Evolutionary conservation across 1,140 invertebrate species (phyloP).

Genomic region (Calosoma granatense): DNA sequence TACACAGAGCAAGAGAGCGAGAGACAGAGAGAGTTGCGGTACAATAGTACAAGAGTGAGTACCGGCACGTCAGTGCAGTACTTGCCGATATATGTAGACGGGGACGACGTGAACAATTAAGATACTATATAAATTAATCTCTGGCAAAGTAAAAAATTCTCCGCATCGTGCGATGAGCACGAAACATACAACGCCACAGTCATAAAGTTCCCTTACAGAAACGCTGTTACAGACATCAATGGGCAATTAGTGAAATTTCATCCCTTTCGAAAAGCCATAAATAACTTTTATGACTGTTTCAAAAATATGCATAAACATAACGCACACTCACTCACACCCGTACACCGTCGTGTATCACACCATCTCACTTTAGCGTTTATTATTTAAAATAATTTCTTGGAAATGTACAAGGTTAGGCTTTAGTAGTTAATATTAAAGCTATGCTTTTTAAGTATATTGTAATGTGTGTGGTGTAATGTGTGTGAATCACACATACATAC

Average conservation of each 20-base stretch:
- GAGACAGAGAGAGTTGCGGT: too few species aligned
- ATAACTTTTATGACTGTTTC: not conserved
- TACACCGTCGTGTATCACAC: not conserved
- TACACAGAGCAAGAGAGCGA: too few species aligned
- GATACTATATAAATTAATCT: not conserved
- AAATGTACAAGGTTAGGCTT: not conserved
- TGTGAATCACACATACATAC: not conserved
- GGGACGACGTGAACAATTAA: too few species aligned
- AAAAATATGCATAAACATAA: not conserved
- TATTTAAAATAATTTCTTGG: conserved; percentile 9
- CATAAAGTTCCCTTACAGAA: not conserved
- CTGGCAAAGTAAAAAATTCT: not conserved
- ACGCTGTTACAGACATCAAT: not conserved
- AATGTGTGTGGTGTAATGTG: not conserved
- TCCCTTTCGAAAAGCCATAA: conserved; percentile 2
- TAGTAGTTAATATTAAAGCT: conserved; percentile 5
- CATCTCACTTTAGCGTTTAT: not conserved
- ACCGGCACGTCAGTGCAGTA: too few species aligned
- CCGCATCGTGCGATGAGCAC: not conserved
- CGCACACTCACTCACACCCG: too few species aligned
- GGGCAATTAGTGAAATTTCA: not conserved
- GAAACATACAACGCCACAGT: not conserved
- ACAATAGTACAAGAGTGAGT: too few species aligned
- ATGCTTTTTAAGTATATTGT: conserved; percentile 6
- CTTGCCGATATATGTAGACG: too few species aligned